Percentiles rank a stretch among this genome's conserved stretches.
These are phyloP conservation scores for Antennarius striatus DNA, from an alignment of 2,113 vertebrate species.

Conservation along the genomic window DNA sequence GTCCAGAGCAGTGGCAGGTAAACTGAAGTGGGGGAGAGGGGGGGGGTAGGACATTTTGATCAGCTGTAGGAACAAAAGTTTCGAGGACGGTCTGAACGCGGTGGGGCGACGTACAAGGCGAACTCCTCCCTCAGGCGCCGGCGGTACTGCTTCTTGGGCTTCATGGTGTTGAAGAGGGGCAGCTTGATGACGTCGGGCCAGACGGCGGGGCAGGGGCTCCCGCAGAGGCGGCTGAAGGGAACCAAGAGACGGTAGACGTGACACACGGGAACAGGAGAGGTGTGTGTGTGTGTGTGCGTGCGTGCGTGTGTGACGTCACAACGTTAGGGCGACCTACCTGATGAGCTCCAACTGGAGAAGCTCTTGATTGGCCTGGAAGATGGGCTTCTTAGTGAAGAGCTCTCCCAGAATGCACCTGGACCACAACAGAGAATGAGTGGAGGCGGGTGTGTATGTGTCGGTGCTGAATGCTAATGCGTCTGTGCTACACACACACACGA, in stretches of 20 bases:
- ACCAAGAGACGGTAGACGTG: neutral
- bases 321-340: constrained; percentile 78
- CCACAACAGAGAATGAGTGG: neutral
- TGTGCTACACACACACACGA: no score
- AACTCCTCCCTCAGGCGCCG: constrained; percentile 95
- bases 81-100: neutral
- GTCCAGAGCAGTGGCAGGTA: constrained; percentile 90
- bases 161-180: constrained; percentile 99
- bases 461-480: neutral
- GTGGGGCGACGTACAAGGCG: constrained; percentile 82
- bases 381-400: constrained; percentile 97
- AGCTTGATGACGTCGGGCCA: constrained; percentile 99
- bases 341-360: constrained; percentile 97
- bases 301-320: neutral
- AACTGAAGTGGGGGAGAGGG: constrained; percentile 69
- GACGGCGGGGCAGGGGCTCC: constrained; percentile 93
- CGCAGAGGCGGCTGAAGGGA: constrained; percentile 89
- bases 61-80: neutral
- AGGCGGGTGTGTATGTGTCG: neutral
- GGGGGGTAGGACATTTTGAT: constrained; percentile 18
- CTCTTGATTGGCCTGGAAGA: constrained; percentile 99
- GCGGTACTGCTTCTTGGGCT: constrained; percentile 98
- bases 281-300: no score
- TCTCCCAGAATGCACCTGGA: constrained; percentile 96
- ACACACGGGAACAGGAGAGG: neutral